phyloP scores from a whole-genome alignment of 2,888 invertebrate genomes.

The Hydrotaea cyrtoneurina region DNA sequence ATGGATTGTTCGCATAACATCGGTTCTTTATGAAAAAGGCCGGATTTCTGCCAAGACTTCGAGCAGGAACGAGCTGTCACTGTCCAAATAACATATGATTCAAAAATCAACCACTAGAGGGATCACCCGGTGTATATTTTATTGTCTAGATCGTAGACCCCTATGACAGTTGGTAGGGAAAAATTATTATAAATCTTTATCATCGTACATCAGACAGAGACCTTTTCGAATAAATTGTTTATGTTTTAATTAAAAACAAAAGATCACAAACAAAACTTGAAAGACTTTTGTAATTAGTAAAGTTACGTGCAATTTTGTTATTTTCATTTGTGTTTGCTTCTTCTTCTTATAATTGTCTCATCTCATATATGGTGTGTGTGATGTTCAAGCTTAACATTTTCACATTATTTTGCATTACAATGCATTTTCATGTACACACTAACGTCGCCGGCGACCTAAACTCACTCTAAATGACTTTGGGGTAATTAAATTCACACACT shows the following conservation, averaged over 20 bases:
- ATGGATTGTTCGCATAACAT: too few species aligned
- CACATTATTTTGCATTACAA: constrained; percentile 61
- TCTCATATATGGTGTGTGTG: not conserved
- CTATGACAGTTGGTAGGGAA: too few species aligned
- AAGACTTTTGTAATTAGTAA: constrained; percentile 37
- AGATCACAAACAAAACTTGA: not conserved
- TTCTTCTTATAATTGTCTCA: constrained; percentile 1
- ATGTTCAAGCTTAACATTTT: constrained; percentile 43
- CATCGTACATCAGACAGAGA: too few species aligned
- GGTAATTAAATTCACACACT: constrained; percentile 46
- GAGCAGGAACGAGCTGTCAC: too few species aligned
- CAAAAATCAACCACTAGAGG: too few species aligned
- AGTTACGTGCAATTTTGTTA: not conserved
- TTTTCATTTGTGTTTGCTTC: too few species aligned
- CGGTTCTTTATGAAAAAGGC: too few species aligned
- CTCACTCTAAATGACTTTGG: constrained; percentile 31
- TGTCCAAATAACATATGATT: too few species aligned
- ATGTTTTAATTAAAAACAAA: not conserved
- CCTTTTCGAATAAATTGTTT: not conserved
- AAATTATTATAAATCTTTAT: too few species aligned
- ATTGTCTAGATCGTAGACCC: too few species aligned
- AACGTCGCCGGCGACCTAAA: not conserved
- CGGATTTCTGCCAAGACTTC: too few species aligned
- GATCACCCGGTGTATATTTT: too few species aligned
- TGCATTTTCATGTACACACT: constrained; percentile 15